phyloP scores from a whole-genome alignment of 92 coral and sea anemone genomes.

The Parazoanthus swiftii region DNA sequence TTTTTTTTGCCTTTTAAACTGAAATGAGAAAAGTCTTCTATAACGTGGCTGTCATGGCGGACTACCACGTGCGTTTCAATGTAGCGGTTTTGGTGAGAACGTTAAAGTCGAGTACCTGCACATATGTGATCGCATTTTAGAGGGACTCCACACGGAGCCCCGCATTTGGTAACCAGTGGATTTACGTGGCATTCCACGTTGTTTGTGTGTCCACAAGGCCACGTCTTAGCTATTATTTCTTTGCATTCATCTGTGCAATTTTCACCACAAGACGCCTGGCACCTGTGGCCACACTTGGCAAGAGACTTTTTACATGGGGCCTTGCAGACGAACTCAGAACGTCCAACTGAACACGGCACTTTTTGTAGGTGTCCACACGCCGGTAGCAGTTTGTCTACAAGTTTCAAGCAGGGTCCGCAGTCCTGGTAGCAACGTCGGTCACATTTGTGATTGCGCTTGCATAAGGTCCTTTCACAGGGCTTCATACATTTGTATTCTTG shows the following conservation, averaged over 20 bases:
- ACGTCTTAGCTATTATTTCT: constrained; percentile 43
- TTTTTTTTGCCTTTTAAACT: too few species aligned
- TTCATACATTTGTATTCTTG: too few species aligned
- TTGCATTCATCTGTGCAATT: constrained; percentile 65
- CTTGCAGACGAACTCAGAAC: constrained; percentile 54
- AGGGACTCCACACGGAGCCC: constrained; percentile 70
- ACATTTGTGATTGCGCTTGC: constrained; percentile 69
- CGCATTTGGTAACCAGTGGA: constrained; percentile 50
- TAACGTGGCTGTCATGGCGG: too few species aligned
- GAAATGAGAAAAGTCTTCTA: too few species aligned
- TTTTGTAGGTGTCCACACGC: constrained; percentile 63
- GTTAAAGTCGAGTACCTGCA: constrained; percentile 51
- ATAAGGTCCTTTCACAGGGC: background rate
- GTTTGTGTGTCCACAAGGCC: constrained; percentile 78
- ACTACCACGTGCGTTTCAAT: too few species aligned
- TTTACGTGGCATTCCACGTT: constrained; percentile 64
- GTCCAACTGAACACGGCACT: constrained; percentile 72
- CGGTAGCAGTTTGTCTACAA: constrained; percentile 56
- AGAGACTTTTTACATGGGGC: constrained; percentile 61
- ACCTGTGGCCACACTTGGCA: constrained; percentile 61
- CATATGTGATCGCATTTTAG: constrained; percentile 41
- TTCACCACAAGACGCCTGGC: constrained; percentile 65
- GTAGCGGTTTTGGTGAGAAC: too few species aligned
- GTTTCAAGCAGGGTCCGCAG: constrained; percentile 64
- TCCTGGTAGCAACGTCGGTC: constrained; percentile 62